These are phyloP conservation scores for Etheostoma spectabile DNA, from an alignment of 2,113 vertebrate species.

Conservation along the genomic window DNA sequence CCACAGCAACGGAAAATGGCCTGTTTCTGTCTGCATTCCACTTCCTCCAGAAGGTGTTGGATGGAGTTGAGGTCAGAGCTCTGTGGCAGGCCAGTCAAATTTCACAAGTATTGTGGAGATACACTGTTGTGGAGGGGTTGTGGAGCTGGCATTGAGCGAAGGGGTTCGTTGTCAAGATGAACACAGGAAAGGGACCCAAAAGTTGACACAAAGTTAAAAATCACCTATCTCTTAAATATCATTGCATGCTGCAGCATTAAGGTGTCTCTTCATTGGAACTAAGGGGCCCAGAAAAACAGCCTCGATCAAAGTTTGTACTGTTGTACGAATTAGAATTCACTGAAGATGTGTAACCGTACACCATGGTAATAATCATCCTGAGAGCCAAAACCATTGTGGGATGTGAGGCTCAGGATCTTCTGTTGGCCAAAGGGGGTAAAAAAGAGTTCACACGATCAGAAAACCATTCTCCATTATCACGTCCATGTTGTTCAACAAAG, in stretches of 20 bases:
- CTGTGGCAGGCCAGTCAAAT: no score
- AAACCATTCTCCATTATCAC: neutral
- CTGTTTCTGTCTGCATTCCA: neutral
- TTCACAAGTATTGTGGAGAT: no score
- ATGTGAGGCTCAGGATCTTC: neutral
- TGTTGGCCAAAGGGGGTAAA: neutral
- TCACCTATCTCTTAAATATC: neutral
- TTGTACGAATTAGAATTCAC: no score
- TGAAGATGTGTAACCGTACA: neutral
- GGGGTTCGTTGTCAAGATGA: no score
- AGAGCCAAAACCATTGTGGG: neutral
- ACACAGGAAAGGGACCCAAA: no score
- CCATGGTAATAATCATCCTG: neutral
- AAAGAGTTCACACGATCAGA: slow-evolving; percentile 1
- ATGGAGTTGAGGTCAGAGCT: neutral
- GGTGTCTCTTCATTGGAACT: neutral
- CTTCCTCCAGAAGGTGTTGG: neutral
- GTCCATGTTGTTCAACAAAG: neutral
- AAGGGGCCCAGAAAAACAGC: no score
- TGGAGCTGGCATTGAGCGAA: neutral
- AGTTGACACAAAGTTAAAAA: neutral
- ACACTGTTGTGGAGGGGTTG: no score
- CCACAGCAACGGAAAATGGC: no score
- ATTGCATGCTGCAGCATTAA: neutral
- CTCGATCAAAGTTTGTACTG: no score